Base-by-base conservation (phyloP, 2,888 invertebrate genomes). In the Lapara coniferarum region DNA sequence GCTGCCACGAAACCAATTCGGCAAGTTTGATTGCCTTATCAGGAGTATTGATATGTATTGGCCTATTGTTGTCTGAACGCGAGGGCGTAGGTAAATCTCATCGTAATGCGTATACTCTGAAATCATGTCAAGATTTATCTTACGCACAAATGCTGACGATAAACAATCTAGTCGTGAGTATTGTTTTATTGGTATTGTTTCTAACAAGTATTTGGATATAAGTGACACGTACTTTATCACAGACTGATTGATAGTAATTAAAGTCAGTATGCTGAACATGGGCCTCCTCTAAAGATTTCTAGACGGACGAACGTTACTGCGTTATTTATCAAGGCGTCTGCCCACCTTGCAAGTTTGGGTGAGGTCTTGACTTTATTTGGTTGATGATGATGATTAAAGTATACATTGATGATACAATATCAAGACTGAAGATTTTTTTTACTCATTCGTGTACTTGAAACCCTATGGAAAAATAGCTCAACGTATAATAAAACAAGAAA, bases 51-150 rank as follows among this genome's bases (percentile, higher is more conserved):
- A 63, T 63, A 13, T 14, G 19, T 5, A 59, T n/a, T 2, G 46
- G 12, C 7, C 63, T 49, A 63, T 63, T 49, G 63, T 63, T 63
- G 63, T 49, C 19, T 63, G 49, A 49, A 49, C 14, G 63, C 49
- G 63, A 16, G 19, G 55, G 55, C 55, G 55, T 63, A 49, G 46
- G 63, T 63, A 49, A 63, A 63, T 49, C 19, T 63, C 19, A 63
- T 49, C 49, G 46, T 49, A 55, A 55, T 55, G 55, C 55, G 16
- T 13, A 13, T 49, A 6, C 6, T 49, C 19, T 49, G 46, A 46
- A 49, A 44, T 49, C 46, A 19, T 63, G 19, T n/a, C 44, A 55
- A 16, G 55, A 55, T 46, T 46, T 63, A 63, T 63, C 63, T 46
- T 10, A 63, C 46, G 63, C 63, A 46, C 19, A 19, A 49, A 63